Percentiles rank a stretch among this genome's conserved stretches.
These are phyloP conservation scores for Hydrotaea cyrtoneurina DNA, from an alignment of 2,888 invertebrate genomes.

Conservation along the genomic window DNA sequence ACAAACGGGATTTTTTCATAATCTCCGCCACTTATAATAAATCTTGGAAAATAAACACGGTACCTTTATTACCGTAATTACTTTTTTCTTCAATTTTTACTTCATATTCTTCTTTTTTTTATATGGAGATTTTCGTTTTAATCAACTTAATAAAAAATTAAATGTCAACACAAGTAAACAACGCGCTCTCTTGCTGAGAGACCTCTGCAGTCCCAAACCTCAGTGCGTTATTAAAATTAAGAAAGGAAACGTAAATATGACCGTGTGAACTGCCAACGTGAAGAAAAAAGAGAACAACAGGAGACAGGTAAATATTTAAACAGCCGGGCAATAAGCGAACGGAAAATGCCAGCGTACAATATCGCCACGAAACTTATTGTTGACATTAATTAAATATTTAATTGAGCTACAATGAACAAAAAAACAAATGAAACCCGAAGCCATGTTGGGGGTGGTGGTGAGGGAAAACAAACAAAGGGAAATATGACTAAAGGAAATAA, in stretches of 20 bases:
- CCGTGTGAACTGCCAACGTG: no score
- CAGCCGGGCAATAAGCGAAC: no score
- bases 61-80: no score
- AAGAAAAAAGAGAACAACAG: neutral
- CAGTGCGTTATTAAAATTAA: neutral
- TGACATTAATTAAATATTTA: constrained; percentile 7
- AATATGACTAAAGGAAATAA: no score
- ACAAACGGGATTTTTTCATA: no score
- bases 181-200: no score
- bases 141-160: neutral
- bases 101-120: neutral
- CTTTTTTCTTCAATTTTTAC: no score
- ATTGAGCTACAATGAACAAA: neutral
- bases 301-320: neutral
- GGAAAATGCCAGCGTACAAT: no score
- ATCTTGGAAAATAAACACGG: no score
- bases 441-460: no score
- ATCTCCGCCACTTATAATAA: no score
- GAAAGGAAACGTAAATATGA: neutral
- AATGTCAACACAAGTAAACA: neutral
- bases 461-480: no score
- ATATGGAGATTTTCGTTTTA: neutral
- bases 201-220: neutral
- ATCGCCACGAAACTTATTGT: neutral
- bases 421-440: neutral